Base-by-base conservation (phyloP, 1,140 invertebrate species). In the Drosophila orena region DNA sequence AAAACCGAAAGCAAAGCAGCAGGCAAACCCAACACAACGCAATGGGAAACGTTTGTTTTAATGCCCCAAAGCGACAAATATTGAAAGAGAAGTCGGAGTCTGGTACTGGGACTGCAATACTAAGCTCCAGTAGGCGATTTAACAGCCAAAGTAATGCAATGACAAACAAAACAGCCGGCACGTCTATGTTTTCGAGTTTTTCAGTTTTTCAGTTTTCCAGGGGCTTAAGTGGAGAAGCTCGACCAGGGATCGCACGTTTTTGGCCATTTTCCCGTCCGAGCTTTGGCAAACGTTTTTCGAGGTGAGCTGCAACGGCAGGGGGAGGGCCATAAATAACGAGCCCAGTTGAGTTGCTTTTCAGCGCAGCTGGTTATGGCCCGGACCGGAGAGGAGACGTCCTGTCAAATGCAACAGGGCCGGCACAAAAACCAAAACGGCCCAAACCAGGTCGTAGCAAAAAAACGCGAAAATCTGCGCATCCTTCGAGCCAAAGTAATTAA, bases 51-150 rank as follows among this genome's bases (percentile, higher is more conserved):
- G 84, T 84, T 89, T 84, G 79, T 88, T 89, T 88, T 88, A 88
- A 88, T 88, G 76, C 84, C 84, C 84, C 44, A 88, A 89, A 88
- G 84, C 84, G 84, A 88, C 84, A 88, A 88, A 88, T 88, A 88
- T 88, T 89, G 83, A 77, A 55, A 70, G 68, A 81, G 81, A 30
- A 38, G 42, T 20, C 14, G 24, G 55, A 53, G 30, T 8, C 42
- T 11, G 24, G 24, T 27, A 30, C 52, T 34, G 65, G 37, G 22
- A 37, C 57, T 68, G 81, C 69, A 76, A 70, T 64, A 71, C 71
- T 70, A 79, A 89, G 71, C 84, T 73, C 79, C 58, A 38, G 79
- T 64, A 44, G 50, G 69, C 76, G 84, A 80, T 84, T 88, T 89
- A 84, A 70, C 79, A 57, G 84, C 68, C 84, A 84, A 88, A 88